These are phyloP conservation scores for Channa striata DNA, from an alignment of 2,797 vertebrate genomes.

Conservation along the genomic window DNA sequence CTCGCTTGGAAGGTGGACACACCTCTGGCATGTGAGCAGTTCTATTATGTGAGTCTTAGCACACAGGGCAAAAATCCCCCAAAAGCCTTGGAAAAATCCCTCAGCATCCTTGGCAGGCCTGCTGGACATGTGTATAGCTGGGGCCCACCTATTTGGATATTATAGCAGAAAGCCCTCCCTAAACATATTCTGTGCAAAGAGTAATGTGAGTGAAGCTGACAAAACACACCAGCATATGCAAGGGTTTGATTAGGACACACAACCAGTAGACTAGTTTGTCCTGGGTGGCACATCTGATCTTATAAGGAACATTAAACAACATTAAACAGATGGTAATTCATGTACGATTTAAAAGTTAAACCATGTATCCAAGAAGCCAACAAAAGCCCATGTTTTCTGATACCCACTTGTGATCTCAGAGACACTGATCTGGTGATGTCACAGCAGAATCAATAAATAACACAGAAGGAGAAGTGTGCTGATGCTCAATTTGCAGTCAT, in stretches of 20 bases:
- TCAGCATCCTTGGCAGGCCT: constrained; percentile 60
- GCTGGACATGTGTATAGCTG: constrained; percentile 61
- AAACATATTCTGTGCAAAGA: constrained; percentile 42
- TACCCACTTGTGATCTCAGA: constrained; percentile 59
- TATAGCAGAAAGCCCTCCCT: constrained; percentile 38
- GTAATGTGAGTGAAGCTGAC: constrained; percentile 25
- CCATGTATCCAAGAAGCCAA: not conserved
- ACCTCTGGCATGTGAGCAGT: constrained; percentile 57
- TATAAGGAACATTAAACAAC: not conserved
- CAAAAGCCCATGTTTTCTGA: constrained; percentile 5
- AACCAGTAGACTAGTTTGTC: not conserved
- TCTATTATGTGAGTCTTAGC: constrained; percentile 58
- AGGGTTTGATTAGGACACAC: constrained; percentile 1
- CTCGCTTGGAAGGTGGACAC: constrained; percentile 46
- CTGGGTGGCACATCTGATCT: not conserved
- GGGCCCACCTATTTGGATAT: constrained; percentile 60
- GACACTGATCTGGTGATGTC: constrained; percentile 64
- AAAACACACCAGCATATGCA: constrained; percentile 10
- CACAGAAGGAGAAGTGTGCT: constrained; percentile 58
- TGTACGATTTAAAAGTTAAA: not conserved
- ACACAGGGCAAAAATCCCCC: constrained; percentile 66
- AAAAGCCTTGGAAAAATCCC: constrained; percentile 73
- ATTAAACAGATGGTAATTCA: not conserved
- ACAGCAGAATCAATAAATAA: constrained; percentile 69
- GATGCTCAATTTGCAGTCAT: constrained; percentile 65